phyloP scores from a whole-genome alignment of 2,888 invertebrate species.

The Trissoscelio sp. region DNA sequence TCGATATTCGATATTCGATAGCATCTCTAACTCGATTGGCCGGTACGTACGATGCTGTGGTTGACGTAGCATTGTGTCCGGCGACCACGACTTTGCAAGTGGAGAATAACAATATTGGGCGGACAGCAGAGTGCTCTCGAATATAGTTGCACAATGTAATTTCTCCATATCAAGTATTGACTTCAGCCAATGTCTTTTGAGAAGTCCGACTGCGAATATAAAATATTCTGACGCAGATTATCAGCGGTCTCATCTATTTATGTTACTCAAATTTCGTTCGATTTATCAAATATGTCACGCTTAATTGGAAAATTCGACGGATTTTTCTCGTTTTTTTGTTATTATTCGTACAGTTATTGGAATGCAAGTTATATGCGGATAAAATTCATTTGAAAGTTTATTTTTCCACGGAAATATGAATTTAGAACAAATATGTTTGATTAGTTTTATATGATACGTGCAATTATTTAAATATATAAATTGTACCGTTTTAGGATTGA shows the following conservation, averaged over 20 bases:
- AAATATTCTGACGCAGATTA: constrained; percentile 47
- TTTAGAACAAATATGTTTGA: no score
- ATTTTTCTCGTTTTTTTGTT: no score
- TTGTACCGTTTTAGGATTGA: no score
- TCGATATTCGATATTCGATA: constrained; percentile 69
- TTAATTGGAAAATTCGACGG: not conserved
- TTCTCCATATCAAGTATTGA: constrained; percentile 72
- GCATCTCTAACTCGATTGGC: constrained; percentile 69
- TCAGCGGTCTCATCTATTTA: not conserved
- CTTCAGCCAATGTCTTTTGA: constrained; percentile 52
- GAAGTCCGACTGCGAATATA: constrained; percentile 38
- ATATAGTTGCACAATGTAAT: constrained; percentile 76
- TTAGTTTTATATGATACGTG: no score
- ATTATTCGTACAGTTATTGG: no score
- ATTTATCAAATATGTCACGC: not conserved
- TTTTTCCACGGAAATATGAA: no score
- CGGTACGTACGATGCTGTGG: constrained; percentile 62
- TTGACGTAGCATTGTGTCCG: constrained; percentile 66
- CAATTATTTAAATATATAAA: no score
- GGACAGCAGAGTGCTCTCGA: constrained; percentile 75
- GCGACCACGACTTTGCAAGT: constrained; percentile 71
- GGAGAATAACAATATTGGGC: constrained; percentile 76
- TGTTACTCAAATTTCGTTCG: not conserved
- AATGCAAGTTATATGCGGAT: no score
- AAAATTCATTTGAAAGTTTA: no score